Percentiles rank a stretch among this genome's conserved stretches.
These are phyloP conservation scores for Styela plicata DNA, from an alignment of 23 tunicate species.

Conservation along the genomic window DNA sequence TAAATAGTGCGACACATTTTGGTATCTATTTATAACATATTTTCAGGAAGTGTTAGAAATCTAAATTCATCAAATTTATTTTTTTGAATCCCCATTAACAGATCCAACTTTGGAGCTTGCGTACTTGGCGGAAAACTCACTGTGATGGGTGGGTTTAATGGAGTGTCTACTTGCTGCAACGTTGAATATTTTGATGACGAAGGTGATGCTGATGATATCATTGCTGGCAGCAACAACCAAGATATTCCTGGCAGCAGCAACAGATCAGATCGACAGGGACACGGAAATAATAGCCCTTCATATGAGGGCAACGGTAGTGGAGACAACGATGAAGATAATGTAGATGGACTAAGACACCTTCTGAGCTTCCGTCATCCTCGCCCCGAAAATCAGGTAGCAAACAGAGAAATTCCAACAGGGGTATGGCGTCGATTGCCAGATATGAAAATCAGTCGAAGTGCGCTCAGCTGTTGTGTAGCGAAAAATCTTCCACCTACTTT, in stretches of 20 bases:
- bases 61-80: too few relatives aligned
- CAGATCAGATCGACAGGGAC: not conserved
- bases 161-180: slow-evolving; percentile 60
- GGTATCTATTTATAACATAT: too few relatives aligned
- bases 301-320: not conserved
- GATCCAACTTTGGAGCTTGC: slow-evolving; percentile 84
- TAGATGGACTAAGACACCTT: not conserved
- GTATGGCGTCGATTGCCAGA: slow-evolving; percentile 55
- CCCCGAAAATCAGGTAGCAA: not conserved
- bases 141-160: slow-evolving; percentile 84
- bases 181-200: slow-evolving; percentile 68
- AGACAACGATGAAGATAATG: slow-evolving; percentile 1
- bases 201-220: not conserved
- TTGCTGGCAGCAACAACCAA: not conserved
- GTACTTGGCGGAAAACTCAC: slow-evolving; percentile 39
- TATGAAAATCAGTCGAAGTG: slow-evolving; percentile 71
- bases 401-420: slow-evolving; percentile 9
- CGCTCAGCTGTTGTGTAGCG: slow-evolving; percentile 77
- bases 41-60: too few relatives aligned
- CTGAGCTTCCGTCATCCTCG: not conserved
- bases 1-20: too few relatives aligned
- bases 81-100: not conserved
- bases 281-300: not conserved
- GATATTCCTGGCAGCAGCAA: not conserved
- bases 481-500: slow-evolving; percentile 40